Conservation (phyloP, 2,888 invertebrate genomes). For the Cephus rjabovi region DNA sequence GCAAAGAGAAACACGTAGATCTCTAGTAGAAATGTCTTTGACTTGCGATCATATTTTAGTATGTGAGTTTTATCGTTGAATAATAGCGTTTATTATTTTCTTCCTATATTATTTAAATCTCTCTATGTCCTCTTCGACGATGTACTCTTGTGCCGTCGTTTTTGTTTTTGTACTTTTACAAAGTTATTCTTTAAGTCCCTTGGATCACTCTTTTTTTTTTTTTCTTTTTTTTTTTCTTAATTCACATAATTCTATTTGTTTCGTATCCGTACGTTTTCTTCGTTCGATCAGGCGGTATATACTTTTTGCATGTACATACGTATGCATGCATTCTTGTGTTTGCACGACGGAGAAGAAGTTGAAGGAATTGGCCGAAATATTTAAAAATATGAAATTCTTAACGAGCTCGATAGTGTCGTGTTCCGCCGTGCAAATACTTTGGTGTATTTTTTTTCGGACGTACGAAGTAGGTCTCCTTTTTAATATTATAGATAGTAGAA, state of each 20-base stretch:
- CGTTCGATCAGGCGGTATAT: slow-evolving; percentile 26
- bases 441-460: slow-evolving; percentile 9
- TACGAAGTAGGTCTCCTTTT: slow-evolving; percentile 9
- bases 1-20: not conserved
- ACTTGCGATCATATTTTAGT: slow-evolving; percentile 9
- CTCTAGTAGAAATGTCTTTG: not conserved
- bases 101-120: slow-evolving; percentile 18
- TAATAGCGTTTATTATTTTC: slow-evolving; percentile 25
- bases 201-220: slow-evolving; percentile 21
- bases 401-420: not conserved
- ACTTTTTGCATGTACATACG: slow-evolving; percentile 32
- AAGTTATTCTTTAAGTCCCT: slow-evolving; percentile 23
- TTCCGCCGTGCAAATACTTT: slow-evolving; percentile 14
- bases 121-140: slow-evolving; percentile 12
- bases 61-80: slow-evolving; percentile 29
- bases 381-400: no score
- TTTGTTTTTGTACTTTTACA: slow-evolving; percentile 20
- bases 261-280: slow-evolving; percentile 27
- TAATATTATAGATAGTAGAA: slow-evolving; percentile 15
- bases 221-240: slow-evolving; percentile 7
- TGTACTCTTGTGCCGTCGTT: slow-evolving; percentile 16
- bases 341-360: slow-evolving; percentile 22
- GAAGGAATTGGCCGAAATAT: not conserved
- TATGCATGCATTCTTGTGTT: slow-evolving; percentile 41
- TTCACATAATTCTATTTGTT: slow-evolving; percentile 11